Percentiles rank a stretch among this genome's conserved stretches.
These are phyloP conservation scores for Rhimphoctona megacephalus DNA, from an alignment of 2,888 invertebrate genomes.

Conservation along the genomic window DNA sequence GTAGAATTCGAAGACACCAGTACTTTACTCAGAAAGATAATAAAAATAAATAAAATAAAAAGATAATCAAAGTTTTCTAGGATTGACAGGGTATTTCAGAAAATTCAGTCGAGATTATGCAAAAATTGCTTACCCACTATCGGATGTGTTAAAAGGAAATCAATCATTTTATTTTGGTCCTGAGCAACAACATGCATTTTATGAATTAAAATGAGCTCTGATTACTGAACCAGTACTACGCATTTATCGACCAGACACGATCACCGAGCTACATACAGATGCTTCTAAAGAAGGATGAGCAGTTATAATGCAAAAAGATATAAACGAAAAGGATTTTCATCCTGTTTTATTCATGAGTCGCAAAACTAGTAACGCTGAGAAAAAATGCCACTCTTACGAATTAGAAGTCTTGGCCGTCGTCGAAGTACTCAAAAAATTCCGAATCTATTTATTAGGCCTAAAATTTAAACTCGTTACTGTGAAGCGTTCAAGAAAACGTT, in stretches of 20 bases:
- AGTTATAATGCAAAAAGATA: constrained; percentile 63
- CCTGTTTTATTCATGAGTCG: background rate
- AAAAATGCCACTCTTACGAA: background rate
- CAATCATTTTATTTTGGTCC: constrained; percentile 52
- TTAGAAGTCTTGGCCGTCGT: constrained; percentile 5
- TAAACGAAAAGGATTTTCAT: background rate
- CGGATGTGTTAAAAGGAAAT: constrained; percentile 56
- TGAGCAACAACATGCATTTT: constrained; percentile 64
- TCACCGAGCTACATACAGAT: background rate
- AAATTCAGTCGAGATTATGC: constrained; percentile 68
- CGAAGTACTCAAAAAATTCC: background rate
- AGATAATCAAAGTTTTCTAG: constrained; percentile 67
- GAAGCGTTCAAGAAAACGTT: background rate
- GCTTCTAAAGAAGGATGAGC: constrained; percentile 41
- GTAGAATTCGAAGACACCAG: background rate
- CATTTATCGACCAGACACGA: background rate
- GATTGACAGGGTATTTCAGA: constrained; percentile 68
- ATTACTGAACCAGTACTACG: constrained; percentile 52
- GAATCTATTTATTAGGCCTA: background rate
- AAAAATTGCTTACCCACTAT: constrained; percentile 64
- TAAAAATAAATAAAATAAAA: too few species aligned
- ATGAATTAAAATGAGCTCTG: constrained; percentile 56
- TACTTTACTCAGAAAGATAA: background rate
- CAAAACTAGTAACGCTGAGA: background rate
- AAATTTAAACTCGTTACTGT: constrained; percentile 10